These are phyloP conservation scores for Pararge aegeria DNA, from an alignment of 1,140 invertebrate species.

Conservation along the genomic window DNA sequence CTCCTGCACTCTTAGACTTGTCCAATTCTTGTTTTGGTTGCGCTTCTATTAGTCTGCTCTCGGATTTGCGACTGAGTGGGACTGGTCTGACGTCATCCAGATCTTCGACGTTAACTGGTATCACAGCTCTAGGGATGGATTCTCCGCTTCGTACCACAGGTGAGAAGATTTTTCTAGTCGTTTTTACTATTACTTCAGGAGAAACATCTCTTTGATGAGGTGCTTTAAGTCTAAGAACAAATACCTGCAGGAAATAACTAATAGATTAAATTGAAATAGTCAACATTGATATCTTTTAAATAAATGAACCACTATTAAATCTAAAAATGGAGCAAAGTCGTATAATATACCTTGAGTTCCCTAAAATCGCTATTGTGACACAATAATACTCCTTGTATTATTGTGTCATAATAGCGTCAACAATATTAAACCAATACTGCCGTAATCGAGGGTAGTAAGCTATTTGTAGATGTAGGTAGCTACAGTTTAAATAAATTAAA, in stretches of 20 bases:
- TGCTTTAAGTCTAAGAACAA: slow-evolving; percentile 70
- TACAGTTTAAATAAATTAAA: too few relatives aligned
- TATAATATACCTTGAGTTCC: too few relatives aligned
- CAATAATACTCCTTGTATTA: too few relatives aligned
- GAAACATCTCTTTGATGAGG: slow-evolving; percentile 52
- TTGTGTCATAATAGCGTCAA: too few relatives aligned
- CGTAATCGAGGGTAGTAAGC: too few relatives aligned
- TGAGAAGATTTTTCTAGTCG: slow-evolving; percentile 88
- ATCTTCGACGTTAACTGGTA: slow-evolving; percentile 74
- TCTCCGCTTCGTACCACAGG: slow-evolving; percentile 82
- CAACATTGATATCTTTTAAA: too few relatives aligned
- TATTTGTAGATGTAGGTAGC: not conserved
- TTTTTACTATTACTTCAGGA: slow-evolving; percentile 86
- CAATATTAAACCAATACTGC: too few relatives aligned
- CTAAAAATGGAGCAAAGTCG: too few relatives aligned
- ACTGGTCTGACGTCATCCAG: slow-evolving; percentile 58
- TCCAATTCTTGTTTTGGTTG: slow-evolving; percentile 30
- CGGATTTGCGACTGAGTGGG: slow-evolving; percentile 28
- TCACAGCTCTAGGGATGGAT: slow-evolving; percentile 71
- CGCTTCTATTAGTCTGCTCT: slow-evolving; percentile 32
- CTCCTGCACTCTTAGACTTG: slow-evolving; percentile 52
- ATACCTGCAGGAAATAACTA: slow-evolving; percentile 53
- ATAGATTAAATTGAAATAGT: not conserved
- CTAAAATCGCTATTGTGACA: too few relatives aligned
- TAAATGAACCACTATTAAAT: too few relatives aligned